These are phyloP conservation scores for Ciona savignyi DNA, from an alignment of 23 tunicate species.

Conservation along the genomic window DNA sequence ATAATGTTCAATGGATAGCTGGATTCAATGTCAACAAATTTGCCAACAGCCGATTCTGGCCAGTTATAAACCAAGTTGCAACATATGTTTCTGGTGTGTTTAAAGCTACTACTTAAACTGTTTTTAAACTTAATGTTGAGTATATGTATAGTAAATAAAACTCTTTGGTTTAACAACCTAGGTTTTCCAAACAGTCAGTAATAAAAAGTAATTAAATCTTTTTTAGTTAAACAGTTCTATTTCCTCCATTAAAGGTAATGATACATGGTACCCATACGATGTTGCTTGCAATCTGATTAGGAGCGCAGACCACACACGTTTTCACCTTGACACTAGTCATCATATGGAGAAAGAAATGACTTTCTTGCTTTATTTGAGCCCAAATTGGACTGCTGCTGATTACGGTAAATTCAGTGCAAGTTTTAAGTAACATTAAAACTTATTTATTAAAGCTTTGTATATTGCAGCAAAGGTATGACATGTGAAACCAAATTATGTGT, in stretches of 20 bases:
- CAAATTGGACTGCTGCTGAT: slow-evolving; percentile 80
- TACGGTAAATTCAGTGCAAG: no score
- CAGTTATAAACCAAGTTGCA: slow-evolving; percentile 55
- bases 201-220: no score
- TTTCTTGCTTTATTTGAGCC: slow-evolving; percentile 69
- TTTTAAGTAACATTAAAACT: no score
- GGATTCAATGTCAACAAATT: slow-evolving; percentile 60
- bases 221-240: no score
- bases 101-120: no score
- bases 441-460: no score
- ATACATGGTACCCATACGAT: slow-evolving; percentile 89
- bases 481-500: no score
- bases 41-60: slow-evolving; percentile 63
- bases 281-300: slow-evolving; percentile 65
- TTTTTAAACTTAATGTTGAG: no score
- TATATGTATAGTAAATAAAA: no score
- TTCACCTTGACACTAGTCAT: slow-evolving; percentile 56
- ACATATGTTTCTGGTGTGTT: slow-evolving; percentile 45
- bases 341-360: slow-evolving; percentile 57
- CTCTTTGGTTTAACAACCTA: no score
- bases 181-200: no score
- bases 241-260: slow-evolving; percentile 26
- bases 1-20: slow-evolving; percentile 91
- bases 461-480: no score
- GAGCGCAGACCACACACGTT: slow-evolving; percentile 71